Percentiles rank a stretch among this genome's conserved stretches.
Conservation (phyloP, 1,140 invertebrate genomes). For the Anastrepha obliqua region DNA sequence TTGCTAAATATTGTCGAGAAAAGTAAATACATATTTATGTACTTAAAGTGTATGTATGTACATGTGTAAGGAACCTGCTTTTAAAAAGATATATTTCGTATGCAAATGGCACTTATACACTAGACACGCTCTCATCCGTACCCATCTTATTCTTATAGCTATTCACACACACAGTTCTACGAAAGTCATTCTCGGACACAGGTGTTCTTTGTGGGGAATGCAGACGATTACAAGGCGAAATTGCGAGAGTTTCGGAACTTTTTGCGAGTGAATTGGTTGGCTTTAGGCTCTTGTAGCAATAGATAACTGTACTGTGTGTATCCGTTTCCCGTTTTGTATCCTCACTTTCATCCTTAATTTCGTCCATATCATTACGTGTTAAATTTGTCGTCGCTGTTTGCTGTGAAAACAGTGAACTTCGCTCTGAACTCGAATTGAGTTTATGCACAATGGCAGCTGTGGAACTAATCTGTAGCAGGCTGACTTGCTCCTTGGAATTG, state of each 20-base stretch:
- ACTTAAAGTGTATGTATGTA: not conserved
- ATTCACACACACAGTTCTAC: slow-evolving; percentile 55
- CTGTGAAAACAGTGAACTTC: slow-evolving; percentile 56
- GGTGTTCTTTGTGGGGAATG: not conserved
- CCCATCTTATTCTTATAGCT: slow-evolving; percentile 53
- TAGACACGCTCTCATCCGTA: slow-evolving; percentile 67
- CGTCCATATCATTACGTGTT: not conserved
- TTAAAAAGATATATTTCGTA: not conserved
- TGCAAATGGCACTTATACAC: slow-evolving; percentile 61
- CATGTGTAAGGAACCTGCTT: not conserved
- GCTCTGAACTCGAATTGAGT: slow-evolving; percentile 63
- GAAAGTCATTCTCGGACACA: slow-evolving; percentile 54
- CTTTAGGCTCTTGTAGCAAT: not conserved
- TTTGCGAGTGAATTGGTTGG: slow-evolving; percentile 61
- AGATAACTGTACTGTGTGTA: slow-evolving; percentile 63
- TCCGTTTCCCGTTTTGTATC: slow-evolving; percentile 62
- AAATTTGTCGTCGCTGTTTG: not conserved
- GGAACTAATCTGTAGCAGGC: slow-evolving; percentile 62
- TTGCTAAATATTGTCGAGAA: not conserved
- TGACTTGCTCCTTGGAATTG: slow-evolving; percentile 67
- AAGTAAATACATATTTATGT: slow-evolving; percentile 15
- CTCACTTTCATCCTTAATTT: not conserved
- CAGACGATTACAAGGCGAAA: slow-evolving; percentile 58
- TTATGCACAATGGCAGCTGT: slow-evolving; percentile 66
- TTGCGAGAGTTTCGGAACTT: not conserved